Base-by-base conservation (phyloP, 2,797 vertebrate species). In the Taenioides sp. region DNA sequence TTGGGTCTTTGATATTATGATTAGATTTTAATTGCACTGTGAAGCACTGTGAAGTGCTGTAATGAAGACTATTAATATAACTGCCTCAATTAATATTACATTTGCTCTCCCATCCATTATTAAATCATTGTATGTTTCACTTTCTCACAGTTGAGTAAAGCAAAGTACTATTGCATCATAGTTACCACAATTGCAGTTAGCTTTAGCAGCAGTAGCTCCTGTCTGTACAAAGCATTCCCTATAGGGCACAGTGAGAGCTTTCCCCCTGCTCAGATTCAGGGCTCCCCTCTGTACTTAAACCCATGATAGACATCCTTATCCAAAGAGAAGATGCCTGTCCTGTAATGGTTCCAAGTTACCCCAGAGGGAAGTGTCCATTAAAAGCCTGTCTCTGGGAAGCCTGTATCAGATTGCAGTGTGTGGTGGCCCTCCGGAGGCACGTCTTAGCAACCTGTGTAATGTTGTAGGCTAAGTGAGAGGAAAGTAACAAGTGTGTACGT, bases 151-250 rank as follows among this genome's bases (percentile, higher is more conserved):
- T 75, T 62, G 31, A 72, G 63, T 79, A 75, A 67, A 64, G 47
- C 78, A 80, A 80, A 77, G 69, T 71, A n/a, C 65, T 70, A 75
- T 88, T 86, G 85, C 86, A 75, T 90, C 84, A 83, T 67, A 70
- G 80, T 86, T 86, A 73, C 83, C 86, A 66, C 69, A 84, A 74
- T 68, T 55, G 54, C 59, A 61, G 70, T 68, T 61, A 79, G 10
- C 9, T 23, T 81, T 80, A 76, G 61, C 74, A 75, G 75, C 43
- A 1, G 31, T 12, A 40, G 65, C 49, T 22, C 67, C 37, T 10
- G 10, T 70, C 78, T 65, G 70, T 75, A 85, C 72, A 34, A 64
- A 70, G 73, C 70, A 61, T 72, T 16, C 43, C 70, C 79, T 79
- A 55, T 72, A 43, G 80, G 78, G 81, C 74, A 75, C 69, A 70